Conservation (phyloP, 1,140 invertebrate species). For the Pseudomyrmex concolor region DNA sequence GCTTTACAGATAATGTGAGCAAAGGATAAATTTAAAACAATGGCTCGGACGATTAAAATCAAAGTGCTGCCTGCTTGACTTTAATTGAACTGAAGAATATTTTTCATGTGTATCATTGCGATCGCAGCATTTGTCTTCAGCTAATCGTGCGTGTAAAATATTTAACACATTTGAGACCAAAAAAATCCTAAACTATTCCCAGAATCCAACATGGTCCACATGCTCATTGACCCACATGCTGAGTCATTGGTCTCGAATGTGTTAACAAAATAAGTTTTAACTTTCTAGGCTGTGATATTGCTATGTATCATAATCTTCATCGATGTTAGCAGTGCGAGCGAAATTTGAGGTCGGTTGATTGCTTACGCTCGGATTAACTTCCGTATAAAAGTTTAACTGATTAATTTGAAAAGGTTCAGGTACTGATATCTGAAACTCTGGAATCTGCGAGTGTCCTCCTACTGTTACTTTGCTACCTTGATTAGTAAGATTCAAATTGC, state of each 20-base stretch:
- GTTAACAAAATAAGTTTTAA: constrained; percentile 26
- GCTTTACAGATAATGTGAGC: constrained; percentile 21
- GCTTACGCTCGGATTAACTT: constrained; percentile 79
- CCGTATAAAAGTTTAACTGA: constrained; percentile 84
- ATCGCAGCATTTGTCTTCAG: neutral
- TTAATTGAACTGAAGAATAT: too few relatives aligned
- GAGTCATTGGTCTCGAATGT: too few relatives aligned
- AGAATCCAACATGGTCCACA: too few relatives aligned
- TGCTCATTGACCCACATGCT: too few relatives aligned
- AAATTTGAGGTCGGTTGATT: constrained; percentile 80
- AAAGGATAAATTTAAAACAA: constrained; percentile 8
- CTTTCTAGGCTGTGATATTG: constrained; percentile 57
- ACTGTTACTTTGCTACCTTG: constrained; percentile 30
- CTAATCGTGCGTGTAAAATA: constrained; percentile 13
- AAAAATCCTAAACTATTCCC: too few relatives aligned
- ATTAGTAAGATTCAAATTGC: constrained; percentile 37
- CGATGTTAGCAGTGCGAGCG: constrained; percentile 79
- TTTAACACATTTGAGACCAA: too few relatives aligned
- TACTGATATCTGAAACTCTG: constrained; percentile 82
- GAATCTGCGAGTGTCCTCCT: constrained; percentile 59
- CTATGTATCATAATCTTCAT: constrained; percentile 85
- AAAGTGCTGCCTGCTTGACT: too few relatives aligned
- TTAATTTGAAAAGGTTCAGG: constrained; percentile 79
- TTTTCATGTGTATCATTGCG: too few relatives aligned
- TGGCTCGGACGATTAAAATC: too few relatives aligned